A percentile compares a stretch with the other conserved stretches of the same genome.
Conservation (phyloP, 2,797 vertebrate species). For the Scarus forsteni region DNA sequence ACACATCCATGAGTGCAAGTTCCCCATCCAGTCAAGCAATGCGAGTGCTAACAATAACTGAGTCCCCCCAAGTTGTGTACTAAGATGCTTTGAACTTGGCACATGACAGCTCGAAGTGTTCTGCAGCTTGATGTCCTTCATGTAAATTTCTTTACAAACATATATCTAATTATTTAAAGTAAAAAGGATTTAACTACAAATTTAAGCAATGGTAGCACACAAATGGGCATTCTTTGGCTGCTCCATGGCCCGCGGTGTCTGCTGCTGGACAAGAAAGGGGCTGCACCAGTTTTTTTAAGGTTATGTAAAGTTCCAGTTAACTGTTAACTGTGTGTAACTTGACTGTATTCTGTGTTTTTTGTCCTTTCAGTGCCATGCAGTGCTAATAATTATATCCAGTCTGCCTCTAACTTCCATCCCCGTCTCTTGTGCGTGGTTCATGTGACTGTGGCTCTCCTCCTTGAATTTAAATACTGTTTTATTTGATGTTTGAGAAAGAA, state of each 20-base stretch:
- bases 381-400: slow-evolving; percentile 79
- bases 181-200: too few species aligned
- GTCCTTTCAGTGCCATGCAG: slow-evolving; percentile 85
- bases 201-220: too few species aligned
- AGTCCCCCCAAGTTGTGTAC: too few species aligned
- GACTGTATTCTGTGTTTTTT: slow-evolving; percentile 76
- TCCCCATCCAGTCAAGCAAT: too few species aligned
- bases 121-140: too few species aligned
- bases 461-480: slow-evolving; percentile 71
- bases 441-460: slow-evolving; percentile 82
- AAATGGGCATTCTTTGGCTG: slow-evolving; percentile 36
- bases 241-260: slow-evolving; percentile 24
- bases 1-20: too few species aligned
- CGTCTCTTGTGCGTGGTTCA: slow-evolving; percentile 73
- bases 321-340: slow-evolving; percentile 75
- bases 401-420: slow-evolving; percentile 76
- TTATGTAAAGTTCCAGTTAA: slow-evolving; percentile 69
- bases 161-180: too few species aligned
- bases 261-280: slow-evolving; percentile 58
- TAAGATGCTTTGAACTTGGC: too few species aligned
- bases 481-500: slow-evolving; percentile 72
- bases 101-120: too few species aligned
- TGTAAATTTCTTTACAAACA: too few species aligned
- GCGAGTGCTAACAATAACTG: too few species aligned
- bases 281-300: slow-evolving; percentile 80